These are phyloP conservation scores for Spatulosminthurus flaviceps DNA, from an alignment of 2,888 invertebrate species.

Conservation along the genomic window DNA sequence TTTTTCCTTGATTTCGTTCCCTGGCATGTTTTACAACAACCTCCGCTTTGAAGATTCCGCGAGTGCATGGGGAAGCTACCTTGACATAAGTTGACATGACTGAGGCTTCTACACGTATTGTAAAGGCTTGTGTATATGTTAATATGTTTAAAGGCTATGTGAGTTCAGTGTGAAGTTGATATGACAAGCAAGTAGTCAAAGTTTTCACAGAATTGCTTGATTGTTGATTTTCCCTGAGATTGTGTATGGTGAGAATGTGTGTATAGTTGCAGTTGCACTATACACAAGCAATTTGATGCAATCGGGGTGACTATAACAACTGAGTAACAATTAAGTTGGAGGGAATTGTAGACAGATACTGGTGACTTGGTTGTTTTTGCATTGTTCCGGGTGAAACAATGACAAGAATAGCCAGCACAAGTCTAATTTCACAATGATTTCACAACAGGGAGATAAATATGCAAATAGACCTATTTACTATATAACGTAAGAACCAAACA, in stretches of 20 bases:
- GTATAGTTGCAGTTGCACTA: background rate
- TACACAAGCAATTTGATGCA: background rate
- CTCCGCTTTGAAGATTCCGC: background rate
- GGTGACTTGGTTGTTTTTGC: background rate
- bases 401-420: constrained; percentile 34
- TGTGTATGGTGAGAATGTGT: background rate
- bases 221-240: constrained; percentile 1
- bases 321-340: constrained; percentile 1
- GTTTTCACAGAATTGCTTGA: too few relatives aligned
- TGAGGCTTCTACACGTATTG: too few relatives aligned
- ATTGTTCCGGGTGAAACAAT: constrained; percentile 24
- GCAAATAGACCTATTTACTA: background rate
- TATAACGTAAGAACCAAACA: background rate
- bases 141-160: too few relatives aligned
- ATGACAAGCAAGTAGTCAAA: too few relatives aligned
- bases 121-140: too few relatives aligned
- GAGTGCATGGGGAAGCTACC: too few relatives aligned
- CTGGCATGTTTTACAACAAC: background rate
- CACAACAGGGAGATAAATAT: constrained; percentile 8
- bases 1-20: background rate
- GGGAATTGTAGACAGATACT: background rate
- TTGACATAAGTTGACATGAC: too few relatives aligned
- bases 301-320: background rate
- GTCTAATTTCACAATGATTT: constrained; percentile 35
- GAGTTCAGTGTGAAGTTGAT: too few relatives aligned